Base-by-base conservation (phyloP, 1,140 invertebrate species). In the Drosophila bifasciata region DNA sequence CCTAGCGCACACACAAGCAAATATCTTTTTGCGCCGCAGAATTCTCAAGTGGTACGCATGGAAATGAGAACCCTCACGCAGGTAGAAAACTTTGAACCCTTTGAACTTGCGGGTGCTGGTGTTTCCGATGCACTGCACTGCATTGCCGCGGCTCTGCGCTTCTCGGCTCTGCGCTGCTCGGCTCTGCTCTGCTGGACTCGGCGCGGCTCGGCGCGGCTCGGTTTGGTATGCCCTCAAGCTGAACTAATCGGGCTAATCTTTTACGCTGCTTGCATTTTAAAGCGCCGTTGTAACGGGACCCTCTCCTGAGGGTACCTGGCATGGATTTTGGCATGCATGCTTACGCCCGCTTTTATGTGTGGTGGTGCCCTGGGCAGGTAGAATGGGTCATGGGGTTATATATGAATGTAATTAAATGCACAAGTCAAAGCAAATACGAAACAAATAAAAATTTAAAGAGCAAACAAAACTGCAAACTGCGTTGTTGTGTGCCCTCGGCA, bases 211-310 rank as follows among this genome's bases (percentile, higher is more conserved):
- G 8, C 28, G 3, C 8, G 23, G 23, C 23, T 25, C 25, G 25
- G 25, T 7, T 25, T 2, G 32, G 32, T 1, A 36, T 51, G 77
- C 74, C 77, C 73, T 80, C 77, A 50, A 80, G 77, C 77, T 74
- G 78, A 80, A 85, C 62, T 73, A 85, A 89, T 85, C 77, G 78
- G 53, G 86, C 86, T 86, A 90, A 90, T 90, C 86, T 90, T 89
- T 90, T 90, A 90, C 86, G 86, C 86, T 73, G 78, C 78, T 72
- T 90, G 86, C 86, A 90, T 90, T 86, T 73, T 64, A 69, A 90
- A 90, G 77, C 59, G 57, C 73, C 55, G 19, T 59, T 46, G 25
- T 17, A 13, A 3, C 4, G 36, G 19, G 13, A 7, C 16, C 15
- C 25, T 16, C 15, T 36, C 15, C 9, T 32, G 25, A 9, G 25